A percentile compares a stretch with the other conserved stretches of the same genome.
phyloP scores from a whole-genome alignment of 2,797 vertebrate species.

The Anabas testudineus region DNA sequence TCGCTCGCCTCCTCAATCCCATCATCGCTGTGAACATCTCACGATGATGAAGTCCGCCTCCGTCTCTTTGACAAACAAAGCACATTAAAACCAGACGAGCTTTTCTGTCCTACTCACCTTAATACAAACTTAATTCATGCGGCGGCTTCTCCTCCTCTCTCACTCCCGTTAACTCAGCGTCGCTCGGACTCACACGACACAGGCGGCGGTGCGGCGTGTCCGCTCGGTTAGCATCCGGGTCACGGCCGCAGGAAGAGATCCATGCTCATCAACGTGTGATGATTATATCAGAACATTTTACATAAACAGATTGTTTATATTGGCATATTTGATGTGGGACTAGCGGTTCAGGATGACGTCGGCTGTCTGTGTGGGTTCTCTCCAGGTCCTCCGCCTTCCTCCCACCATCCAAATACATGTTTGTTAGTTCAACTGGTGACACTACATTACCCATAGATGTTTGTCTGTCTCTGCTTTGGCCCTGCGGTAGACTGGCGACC shows the following conservation, averaged over 20 bases:
- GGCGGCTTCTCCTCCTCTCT: background rate
- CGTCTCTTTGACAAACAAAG: fast-evolving
- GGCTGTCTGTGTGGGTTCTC: too few relatives aligned
- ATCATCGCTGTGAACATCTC: constrained; percentile 22
- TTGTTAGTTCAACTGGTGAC: too few relatives aligned
- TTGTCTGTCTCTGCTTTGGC: too few relatives aligned
- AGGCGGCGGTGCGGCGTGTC: constrained; percentile 78
- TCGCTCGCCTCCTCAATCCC: constrained; percentile 26
- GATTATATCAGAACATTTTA: too few relatives aligned
- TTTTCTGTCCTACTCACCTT: constrained; percentile 38
- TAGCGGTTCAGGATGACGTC: too few relatives aligned
- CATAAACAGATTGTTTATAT: too few relatives aligned
- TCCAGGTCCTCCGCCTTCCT: too few relatives aligned
- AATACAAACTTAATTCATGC: constrained; percentile 18
- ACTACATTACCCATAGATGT: too few relatives aligned
- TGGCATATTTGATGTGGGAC: too few relatives aligned
- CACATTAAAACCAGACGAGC: fast-evolving
- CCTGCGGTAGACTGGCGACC: too few relatives aligned
- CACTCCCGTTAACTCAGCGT: constrained; percentile 24
- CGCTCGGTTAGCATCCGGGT: constrained; percentile 63
- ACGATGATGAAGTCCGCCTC: constrained; percentile 3
- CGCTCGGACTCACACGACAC: constrained; percentile 23
- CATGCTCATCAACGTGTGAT: background rate
- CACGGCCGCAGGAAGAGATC: constrained; percentile 68
- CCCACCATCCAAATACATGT: too few relatives aligned